These are phyloP conservation scores for Pelobates fuscus DNA, from an alignment of 2,113 vertebrate species.

Conservation along the genomic window DNA sequence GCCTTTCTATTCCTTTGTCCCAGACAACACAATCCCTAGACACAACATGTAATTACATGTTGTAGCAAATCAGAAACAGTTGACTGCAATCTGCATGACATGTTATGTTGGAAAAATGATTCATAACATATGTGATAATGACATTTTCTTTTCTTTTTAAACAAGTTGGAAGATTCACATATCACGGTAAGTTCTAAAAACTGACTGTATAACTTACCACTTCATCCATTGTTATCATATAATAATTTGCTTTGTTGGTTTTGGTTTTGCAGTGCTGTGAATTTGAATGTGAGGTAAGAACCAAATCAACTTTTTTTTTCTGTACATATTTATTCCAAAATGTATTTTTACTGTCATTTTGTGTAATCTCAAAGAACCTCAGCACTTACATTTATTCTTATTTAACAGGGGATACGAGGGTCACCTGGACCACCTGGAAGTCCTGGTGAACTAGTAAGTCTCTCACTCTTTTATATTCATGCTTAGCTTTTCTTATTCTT, in stretches of 20 bases:
- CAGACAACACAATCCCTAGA: too few relatives aligned
- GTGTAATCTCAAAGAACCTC: too few relatives aligned
- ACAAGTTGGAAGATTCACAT: constrained; percentile 22
- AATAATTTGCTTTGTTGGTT: not conserved
- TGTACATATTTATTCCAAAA: too few relatives aligned
- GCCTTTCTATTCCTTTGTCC: too few relatives aligned
- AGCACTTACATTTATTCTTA: not conserved
- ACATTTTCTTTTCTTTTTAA: not conserved
- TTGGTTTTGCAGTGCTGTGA: constrained; percentile 22
- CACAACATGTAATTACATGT: too few relatives aligned
- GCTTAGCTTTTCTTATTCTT: not conserved
- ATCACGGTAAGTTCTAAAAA: not conserved
- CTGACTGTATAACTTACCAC: not conserved
- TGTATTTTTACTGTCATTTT: too few relatives aligned
- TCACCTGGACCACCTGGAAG: constrained; percentile 18
- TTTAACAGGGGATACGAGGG: constrained; percentile 1
- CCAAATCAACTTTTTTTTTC: not conserved
- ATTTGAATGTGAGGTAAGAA: constrained; percentile 23
- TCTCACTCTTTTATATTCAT: not conserved
- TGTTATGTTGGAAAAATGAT: too few relatives aligned
- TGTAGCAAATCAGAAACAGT: too few relatives aligned
- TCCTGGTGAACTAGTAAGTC: constrained; percentile 24
- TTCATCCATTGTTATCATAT: not conserved
- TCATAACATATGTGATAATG: too few relatives aligned
- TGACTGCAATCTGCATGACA: too few relatives aligned